Conservation (phyloP, 2,113 vertebrate species). For the Nymphicus hollandicus region DNA sequence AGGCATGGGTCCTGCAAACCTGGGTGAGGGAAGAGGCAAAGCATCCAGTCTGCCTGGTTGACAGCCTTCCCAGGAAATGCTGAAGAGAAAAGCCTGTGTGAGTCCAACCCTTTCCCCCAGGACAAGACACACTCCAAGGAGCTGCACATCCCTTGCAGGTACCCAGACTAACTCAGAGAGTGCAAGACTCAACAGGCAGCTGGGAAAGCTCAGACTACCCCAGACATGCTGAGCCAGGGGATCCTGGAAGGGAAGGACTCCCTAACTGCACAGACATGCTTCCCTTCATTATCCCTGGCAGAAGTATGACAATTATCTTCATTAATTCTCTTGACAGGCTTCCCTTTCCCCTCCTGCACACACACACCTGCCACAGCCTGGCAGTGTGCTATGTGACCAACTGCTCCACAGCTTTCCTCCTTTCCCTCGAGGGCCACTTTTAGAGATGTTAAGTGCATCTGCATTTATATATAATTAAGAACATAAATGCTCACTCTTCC, state of each 20-base stretch:
- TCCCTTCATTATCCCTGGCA: not conserved
- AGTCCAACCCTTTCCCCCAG: not conserved
- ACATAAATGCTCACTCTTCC: not conserved
- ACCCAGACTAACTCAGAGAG: not conserved
- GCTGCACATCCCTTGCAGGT: not conserved
- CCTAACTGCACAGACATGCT: not conserved
- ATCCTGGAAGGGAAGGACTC: not conserved
- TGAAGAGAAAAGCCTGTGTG: not conserved
- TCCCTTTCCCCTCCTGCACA: not conserved
- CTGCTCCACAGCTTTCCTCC: not conserved
- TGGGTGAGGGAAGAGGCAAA: not conserved
- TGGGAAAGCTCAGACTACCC: not conserved
- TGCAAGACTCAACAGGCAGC: not conserved
- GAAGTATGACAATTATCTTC: not conserved
- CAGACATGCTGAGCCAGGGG: not conserved
- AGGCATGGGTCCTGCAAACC: not conserved
- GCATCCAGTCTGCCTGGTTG: not conserved
- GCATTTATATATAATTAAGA: not conserved
- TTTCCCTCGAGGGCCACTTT: not conserved
- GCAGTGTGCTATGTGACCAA: not conserved
- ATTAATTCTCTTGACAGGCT: not conserved
- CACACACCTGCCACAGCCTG: not conserved
- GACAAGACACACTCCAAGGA: rapidly evolving
- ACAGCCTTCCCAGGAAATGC: not conserved
- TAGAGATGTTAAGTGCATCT: not conserved